phyloP scores from a whole-genome alignment of 2,797 vertebrate species.

The Paedocypris micromegethes region DNA sequence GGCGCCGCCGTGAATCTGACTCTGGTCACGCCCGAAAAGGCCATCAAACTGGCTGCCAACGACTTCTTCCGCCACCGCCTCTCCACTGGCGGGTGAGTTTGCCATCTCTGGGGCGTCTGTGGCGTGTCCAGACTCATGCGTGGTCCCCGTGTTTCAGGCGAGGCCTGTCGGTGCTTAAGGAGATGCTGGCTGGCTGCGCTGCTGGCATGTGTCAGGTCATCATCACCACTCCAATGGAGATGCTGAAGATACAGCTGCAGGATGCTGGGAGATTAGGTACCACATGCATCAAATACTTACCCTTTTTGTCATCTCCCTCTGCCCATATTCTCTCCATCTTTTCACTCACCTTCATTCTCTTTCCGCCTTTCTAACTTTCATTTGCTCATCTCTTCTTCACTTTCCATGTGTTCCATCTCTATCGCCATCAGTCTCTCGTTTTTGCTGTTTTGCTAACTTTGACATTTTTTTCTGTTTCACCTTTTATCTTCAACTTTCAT shows the following conservation, averaged over 20 bases:
- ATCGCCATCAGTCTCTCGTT: too few species aligned
- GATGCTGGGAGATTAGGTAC: slow-evolving; percentile 77
- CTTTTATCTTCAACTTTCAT: too few species aligned
- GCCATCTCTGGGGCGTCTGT: neutral
- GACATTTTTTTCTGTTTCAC: too few species aligned
- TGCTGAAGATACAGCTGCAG: slow-evolving; percentile 83
- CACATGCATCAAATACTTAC: too few species aligned
- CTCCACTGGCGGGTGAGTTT: slow-evolving; percentile 66
- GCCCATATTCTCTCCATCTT: too few species aligned
- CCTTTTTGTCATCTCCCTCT: too few species aligned
- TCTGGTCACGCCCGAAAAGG: slow-evolving; percentile 79
- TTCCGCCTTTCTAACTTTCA: too few species aligned
- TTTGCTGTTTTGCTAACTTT: too few species aligned
- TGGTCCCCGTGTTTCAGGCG: slow-evolving; percentile 57
- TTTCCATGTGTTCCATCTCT: too few species aligned
- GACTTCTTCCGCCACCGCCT: slow-evolving; percentile 75
- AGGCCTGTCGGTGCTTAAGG: slow-evolving; percentile 69
- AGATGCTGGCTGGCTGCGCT: slow-evolving; percentile 81
- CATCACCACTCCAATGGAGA: slow-evolving; percentile 81
- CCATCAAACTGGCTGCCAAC: slow-evolving; percentile 79
- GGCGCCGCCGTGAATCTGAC: slow-evolving; percentile 78
- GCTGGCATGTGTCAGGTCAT: slow-evolving; percentile 80
- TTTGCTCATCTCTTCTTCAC: too few species aligned
- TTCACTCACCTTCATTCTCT: too few species aligned
- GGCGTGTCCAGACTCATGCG: neutral